Evolutionary conservation across 30 jellyfish, hydroid and myxozoan species (phyloP), one percentile per base, ranked within the genome.

Genomic region (Hydractinia symbiolongicarpus): DNA sequence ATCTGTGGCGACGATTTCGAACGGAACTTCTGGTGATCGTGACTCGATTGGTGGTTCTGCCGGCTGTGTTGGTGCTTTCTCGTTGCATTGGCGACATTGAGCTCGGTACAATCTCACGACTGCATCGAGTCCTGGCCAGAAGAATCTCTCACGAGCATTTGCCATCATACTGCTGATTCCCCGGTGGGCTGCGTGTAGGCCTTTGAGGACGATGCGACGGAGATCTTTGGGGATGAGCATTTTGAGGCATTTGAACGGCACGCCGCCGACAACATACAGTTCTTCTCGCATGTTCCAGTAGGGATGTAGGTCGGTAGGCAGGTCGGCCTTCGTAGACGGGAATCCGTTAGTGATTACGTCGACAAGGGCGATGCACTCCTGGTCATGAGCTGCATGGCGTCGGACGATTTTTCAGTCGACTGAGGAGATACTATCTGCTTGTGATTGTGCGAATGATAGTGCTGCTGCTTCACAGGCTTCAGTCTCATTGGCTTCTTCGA

Each of bases 81-180:
- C n/a, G n/a, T n/a, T n/a, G n/a, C n/a, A n/a, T n/a, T n/a, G n/a
- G n/a, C n/a, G n/a, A 50, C 82, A 73, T 73, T 50, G 82, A n/a
- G 75, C 82, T 73, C 82, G 74, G 75, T 8, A n/a, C 30, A 53
- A 9, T 7, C 54, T 84, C 13, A 81, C 78, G 44, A 77, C 87
- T 30, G 88, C 88, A 68, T 71, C 78, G 8, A 81, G 77, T 8
- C 87, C 89, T 30, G 89, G 89, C 89, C 89, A 81, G 81, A 81
- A 81, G 79, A 81, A 70, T 53, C 88, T 30, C 54, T 53, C 80
- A 19, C 78, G 82, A 13, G 89, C 87, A 10, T 69, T 81, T 68
- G 87, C 87, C 14, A 64, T 61, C 87, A 79, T 79, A n/a, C 84
- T 58, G 64, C 85, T 58, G 19, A 79, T 84, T 7, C 87, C 87